Evolutionary conservation across 2,113 vertebrate species (phyloP).

Genomic region (Alectura lathami): DNA sequence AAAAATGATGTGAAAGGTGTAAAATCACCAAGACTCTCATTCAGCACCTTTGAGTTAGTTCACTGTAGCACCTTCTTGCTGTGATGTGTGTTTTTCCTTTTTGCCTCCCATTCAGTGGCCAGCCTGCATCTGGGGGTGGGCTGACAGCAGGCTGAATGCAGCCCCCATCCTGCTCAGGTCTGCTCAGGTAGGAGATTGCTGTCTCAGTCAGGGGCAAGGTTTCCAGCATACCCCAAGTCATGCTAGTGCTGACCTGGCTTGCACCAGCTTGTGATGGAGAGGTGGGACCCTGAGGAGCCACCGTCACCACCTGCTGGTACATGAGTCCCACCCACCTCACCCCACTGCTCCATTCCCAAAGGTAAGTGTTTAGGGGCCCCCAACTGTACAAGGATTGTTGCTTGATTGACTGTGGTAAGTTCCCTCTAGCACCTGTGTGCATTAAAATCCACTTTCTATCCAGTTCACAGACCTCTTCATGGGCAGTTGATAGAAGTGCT

Average conservation of each 20-base stretch:
- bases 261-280: background rate
- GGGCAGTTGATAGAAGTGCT: background rate
- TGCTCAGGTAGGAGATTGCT: background rate
- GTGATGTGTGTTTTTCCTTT: background rate
- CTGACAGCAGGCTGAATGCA: background rate
- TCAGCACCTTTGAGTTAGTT: background rate
- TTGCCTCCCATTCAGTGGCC: background rate
- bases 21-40: background rate
- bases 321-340: background rate
- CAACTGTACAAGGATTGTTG: background rate
- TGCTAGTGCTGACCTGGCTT: background rate
- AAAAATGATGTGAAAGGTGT: background rate
- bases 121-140: too few relatives aligned
- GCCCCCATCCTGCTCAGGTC: background rate
- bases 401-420: rapidly evolving
- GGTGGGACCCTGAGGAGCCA: background rate
- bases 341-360: background rate
- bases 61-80: background rate
- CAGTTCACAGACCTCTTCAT: background rate
- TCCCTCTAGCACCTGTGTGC: background rate
- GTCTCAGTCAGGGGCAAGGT: background rate
- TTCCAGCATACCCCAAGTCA: rapidly evolving
- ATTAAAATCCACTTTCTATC: background rate
- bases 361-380: background rate
- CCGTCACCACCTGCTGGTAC: background rate